Base-by-base conservation (phyloP, 2,797 vertebrate genomes). In the Furcifer pardalis region DNA sequence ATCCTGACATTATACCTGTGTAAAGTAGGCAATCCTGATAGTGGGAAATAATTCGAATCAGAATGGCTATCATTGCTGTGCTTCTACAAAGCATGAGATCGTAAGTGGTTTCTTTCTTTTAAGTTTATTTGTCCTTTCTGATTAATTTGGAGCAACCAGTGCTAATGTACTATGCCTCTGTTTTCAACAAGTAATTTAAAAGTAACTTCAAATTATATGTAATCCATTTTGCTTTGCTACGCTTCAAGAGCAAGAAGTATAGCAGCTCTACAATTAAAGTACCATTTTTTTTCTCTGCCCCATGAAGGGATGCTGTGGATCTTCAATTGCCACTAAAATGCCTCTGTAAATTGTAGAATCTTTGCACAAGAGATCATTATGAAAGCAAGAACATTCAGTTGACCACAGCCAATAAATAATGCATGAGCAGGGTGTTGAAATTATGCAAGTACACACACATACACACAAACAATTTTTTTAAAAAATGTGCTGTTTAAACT, bases 401-500 rank as follows among this genome's bases (percentile, higher is more conserved):
- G 94, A 94, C 95, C 95, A 95, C 83, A 92, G 93, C 78, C 92
- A 95, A 95, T 95, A 96, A 95, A 96, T 96, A 93, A 96, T 96
- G 95, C 95, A 96, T 96, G 94, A 95, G 91, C 92, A 93, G 94
- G 74, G 42, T 94, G 90, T 91, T 93, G 93, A 95, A 96, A 95
- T 95, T 94, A 95, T 95, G 93, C 91, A 96, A 95, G 95, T 95
- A 93, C 91, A 92, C 93, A 94, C 52, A 5, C 17, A 21, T 0
- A 56, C 52, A 56, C 52, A 15, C 3, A 94, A 94, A 94, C 94
- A 93, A 93, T 94, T 94, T 63, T 37, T 65, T 66, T 60, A 30
- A n/a, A 30, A 23, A 9, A 59, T 92, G 94, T 95, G 91, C 93
- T 88, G 88, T 82, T 94, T 93, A 93, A 94, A 94, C 93, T 93